Evolutionary conservation across 2,113 vertebrate species (phyloP).

Genomic region (Tricholaema leucomelas): DNA sequence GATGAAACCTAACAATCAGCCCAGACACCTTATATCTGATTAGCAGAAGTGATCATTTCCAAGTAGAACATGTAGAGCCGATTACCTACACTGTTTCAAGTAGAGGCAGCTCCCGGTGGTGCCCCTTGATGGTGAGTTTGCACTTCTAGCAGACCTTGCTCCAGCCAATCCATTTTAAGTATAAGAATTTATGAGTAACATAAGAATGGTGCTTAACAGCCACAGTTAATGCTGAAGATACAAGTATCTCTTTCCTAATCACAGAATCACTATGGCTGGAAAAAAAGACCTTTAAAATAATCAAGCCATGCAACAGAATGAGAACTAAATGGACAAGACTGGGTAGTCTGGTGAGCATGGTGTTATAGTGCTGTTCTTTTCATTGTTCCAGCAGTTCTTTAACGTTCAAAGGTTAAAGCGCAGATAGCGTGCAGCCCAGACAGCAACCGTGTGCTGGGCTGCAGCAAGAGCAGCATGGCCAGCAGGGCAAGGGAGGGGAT

Average conservation of each 20-base stretch:
- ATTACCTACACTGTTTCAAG: fast-evolving
- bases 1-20: slow-evolving; percentile 44
- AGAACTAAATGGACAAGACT: not conserved
- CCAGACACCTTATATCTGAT: slow-evolving; percentile 32
- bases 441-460: too few species aligned
- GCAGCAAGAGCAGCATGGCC: too few species aligned
- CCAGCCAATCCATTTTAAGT: not conserved
- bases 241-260: not conserved
- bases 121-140: not conserved
- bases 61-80: fast-evolving
- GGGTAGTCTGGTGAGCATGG: not conserved
- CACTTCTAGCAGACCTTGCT: not conserved
- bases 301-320: fast-evolving
- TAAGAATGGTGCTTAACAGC: not conserved
- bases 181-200: not conserved
- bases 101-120: not conserved
- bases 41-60: slow-evolving; percentile 31
- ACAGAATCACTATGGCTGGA: too few species aligned
- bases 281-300: too few species aligned
- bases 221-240: not conserved
- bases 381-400: not conserved
- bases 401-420: not conserved
- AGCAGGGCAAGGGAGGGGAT: too few species aligned
- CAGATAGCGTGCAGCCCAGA: not conserved
- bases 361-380: not conserved